Conservation (phyloP, 2,888 invertebrate species). For the Andrena camellia region DNA sequence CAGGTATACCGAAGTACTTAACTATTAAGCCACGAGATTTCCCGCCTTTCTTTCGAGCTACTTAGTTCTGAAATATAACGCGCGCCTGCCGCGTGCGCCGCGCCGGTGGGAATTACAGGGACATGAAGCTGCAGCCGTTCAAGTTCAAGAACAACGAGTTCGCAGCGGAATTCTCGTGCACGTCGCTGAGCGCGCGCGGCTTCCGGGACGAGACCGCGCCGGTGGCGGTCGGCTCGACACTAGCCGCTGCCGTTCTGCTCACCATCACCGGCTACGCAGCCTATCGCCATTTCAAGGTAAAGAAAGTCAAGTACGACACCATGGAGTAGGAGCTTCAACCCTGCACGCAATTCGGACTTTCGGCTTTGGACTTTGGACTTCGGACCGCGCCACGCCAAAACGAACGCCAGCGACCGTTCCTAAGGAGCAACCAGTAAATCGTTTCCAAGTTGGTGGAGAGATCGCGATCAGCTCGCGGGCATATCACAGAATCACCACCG, state of each 20-base stretch:
- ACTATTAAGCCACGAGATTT: not conserved
- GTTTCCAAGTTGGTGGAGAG: too few relatives aligned
- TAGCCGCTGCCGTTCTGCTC: slow-evolving; percentile 92
- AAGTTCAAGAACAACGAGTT: slow-evolving; percentile 93
- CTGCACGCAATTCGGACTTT: slow-evolving; percentile 36
- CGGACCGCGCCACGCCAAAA: slow-evolving; percentile 25
- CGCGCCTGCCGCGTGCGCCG: too few relatives aligned
- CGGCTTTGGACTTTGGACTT: slow-evolving; percentile 56
- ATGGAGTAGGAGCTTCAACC: slow-evolving; percentile 90
- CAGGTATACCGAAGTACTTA: slow-evolving; percentile 70
- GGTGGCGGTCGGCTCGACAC: slow-evolving; percentile 92
- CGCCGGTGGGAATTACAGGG: slow-evolving; percentile 64
- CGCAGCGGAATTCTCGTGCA: slow-evolving; percentile 90
- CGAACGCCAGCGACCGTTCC: slow-evolving; percentile 8
- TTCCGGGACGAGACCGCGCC: slow-evolving; percentile 94
- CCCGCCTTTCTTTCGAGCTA: too few relatives aligned
- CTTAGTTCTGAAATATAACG: too few relatives aligned
- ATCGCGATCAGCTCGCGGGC: too few relatives aligned
- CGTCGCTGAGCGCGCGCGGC: slow-evolving; percentile 85
- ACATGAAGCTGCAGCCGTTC: slow-evolving; percentile 93
- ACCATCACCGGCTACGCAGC: slow-evolving; percentile 94
- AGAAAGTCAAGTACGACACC: slow-evolving; percentile 96
- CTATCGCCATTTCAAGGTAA: slow-evolving; percentile 94
- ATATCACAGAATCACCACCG: not conserved
- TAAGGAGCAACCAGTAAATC: too few relatives aligned